A percentile compares a stretch with the other conserved stretches of the same genome.
Conservation (phyloP, 2,888 invertebrate genomes). For the Clunio marinus region DNA sequence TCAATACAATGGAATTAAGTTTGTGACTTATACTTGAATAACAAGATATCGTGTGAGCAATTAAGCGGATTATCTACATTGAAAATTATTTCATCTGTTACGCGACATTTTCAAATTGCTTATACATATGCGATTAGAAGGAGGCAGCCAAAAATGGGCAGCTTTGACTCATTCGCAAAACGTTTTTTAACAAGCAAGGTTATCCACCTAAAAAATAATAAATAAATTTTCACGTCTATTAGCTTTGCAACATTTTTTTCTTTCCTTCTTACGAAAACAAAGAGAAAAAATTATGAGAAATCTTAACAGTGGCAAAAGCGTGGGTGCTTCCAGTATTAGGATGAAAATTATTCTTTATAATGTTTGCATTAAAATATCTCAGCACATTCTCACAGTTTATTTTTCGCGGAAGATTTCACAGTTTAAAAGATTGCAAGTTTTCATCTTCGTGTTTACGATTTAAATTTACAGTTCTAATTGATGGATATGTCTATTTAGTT, state of each 20-base stretch:
- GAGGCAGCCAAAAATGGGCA: too few species aligned
- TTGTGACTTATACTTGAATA: not conserved
- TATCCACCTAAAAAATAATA: not conserved
- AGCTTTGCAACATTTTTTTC: not conserved
- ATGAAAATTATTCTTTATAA: too few species aligned
- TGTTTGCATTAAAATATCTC: too few species aligned
- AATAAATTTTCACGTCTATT: too few species aligned
- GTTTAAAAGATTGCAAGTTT: not conserved
- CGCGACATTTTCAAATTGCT: not conserved
- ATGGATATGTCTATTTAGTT: conserved; percentile 1
- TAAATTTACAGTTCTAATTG: not conserved
- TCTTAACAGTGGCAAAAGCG: not conserved
- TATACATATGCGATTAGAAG: too few species aligned
- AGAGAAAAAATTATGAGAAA: not conserved
- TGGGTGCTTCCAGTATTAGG: too few species aligned
- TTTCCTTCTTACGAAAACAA: not conserved
- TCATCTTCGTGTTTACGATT: conserved; percentile 7
- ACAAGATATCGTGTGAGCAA: not conserved
- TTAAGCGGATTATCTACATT: not conserved
- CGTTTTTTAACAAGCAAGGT: not conserved
- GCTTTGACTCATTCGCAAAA: too few species aligned
- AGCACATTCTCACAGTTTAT: conserved; percentile 1
- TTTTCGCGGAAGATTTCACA: not conserved
- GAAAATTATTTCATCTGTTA: not conserved
- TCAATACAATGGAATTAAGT: not conserved